Percentiles rank a stretch among this genome's conserved stretches.
These are phyloP conservation scores for Pteria penguin DNA, from an alignment of 2,888 invertebrate species.

Conservation along the genomic window DNA sequence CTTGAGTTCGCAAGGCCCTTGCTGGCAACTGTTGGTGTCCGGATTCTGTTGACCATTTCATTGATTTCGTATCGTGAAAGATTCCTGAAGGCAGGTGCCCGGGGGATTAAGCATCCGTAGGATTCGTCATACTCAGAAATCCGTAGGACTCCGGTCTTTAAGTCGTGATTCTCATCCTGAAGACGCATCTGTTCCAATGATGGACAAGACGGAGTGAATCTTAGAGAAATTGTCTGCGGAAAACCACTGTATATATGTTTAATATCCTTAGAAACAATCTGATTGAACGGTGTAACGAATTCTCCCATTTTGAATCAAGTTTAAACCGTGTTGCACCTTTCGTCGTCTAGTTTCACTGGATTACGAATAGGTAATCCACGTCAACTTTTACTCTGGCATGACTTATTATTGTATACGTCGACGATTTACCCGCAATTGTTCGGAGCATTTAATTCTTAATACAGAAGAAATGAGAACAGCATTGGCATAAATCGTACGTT, in stretches of 20 bases:
- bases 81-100: constrained; percentile 69
- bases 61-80: constrained; percentile 66
- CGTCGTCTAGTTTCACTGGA: background rate
- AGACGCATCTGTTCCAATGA: constrained; percentile 65
- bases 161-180: constrained; percentile 57
- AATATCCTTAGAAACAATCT: constrained; percentile 65
- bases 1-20: constrained; percentile 55
- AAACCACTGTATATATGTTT: constrained; percentile 72
- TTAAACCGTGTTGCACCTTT: background rate
- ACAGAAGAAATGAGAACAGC: too few species aligned
- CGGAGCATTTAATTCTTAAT: too few species aligned
- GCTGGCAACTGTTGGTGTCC: constrained; percentile 61
- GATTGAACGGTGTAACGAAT: constrained; percentile 65
- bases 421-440: too few species aligned
- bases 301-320: constrained; percentile 54
- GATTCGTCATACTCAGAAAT: constrained; percentile 66
- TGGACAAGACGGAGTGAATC: constrained; percentile 59
- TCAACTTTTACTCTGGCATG: background rate
- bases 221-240: constrained; percentile 51
- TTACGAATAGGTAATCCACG: background rate
- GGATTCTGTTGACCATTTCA: constrained; percentile 57
- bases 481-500: too few species aligned
- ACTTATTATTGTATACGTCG: too few species aligned
- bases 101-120: constrained; percentile 67
- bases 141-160: constrained; percentile 62